Evolutionary conservation across 2,888 invertebrate species (phyloP), one percentile per base, ranked within the genome.

Genomic region (Cinara cedri): DNA sequence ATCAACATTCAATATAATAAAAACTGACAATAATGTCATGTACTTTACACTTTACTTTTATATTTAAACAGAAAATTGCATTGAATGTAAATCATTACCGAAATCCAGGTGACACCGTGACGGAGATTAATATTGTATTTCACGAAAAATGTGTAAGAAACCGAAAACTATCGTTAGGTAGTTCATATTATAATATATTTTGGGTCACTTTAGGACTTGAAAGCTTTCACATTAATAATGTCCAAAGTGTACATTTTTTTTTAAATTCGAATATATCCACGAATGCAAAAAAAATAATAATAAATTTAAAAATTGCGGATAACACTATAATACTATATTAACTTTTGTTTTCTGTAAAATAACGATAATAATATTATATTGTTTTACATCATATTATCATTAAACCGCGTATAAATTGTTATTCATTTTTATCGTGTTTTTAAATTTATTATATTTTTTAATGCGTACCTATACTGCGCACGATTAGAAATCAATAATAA

Each of bases 121-220:
- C 14, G 60, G 26, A 9, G 24, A 8, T 44, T 19, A 19, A 42
- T 63, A 8, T 19, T 19, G 19, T 63, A 42, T 42, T 63, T 44
- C 13, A 19, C 19, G 42, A 46, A 34, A 62, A 62, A 62, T 62
- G 46, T 46, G 65, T 21, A 46, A 65, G 21, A 46, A 46, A 65
- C 65, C 44, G 46, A 46, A 62, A 46, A 65, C 46, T 1, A 44
- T 42, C 42, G 3, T n/a, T 63, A 42, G n/a, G 16, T 60, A 16
- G 8, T 51, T n/a, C 16, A 19, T n/a, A 19, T 2, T 65, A 9
- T 46, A 34, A 62, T 62, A 62, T 65, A 65, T 65, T 65, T 46
- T 46, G 65, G 65, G 65, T 65, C 44, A 21, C 63, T 65, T 44
- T 21, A 65, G 16, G 46, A 44, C 21, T 65, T 46, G 9, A 65